Evolutionary conservation across 2,113 vertebrate genomes (phyloP), one percentile per base, ranked within the genome.

Genomic region (Oryzias javanicus): DNA sequence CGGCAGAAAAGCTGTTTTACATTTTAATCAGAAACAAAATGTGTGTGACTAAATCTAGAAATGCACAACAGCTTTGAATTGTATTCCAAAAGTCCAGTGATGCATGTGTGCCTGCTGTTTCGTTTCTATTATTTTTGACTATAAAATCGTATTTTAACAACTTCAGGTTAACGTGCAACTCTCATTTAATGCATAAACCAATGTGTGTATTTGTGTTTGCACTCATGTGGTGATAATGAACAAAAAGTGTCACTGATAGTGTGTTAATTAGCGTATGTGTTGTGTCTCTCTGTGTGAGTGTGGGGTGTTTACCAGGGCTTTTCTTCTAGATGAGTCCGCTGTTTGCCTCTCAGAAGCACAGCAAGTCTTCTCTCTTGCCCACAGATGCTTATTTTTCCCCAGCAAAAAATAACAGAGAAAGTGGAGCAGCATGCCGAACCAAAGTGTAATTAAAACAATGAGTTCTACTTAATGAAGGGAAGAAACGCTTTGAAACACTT

Each of bases 361-460:
- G 57, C 10, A 14, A 74, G 74, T 55, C 45, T 46, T 80, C 65
- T 76, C 74, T 50, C 62, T 61, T 60, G 65, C 70, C 46, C 55
- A 48, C 74, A 81, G 62, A 81, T 85, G 76, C 62, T 82, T 74
- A 64, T 83, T 82, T 87, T 79, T 74, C 65, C 76, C 77, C 73
- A 74, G 74, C 76, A 85, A 76, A 35, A 72, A 89, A 88, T 79
- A 86, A 86, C 70, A 85, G 56, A 49, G 74, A 88, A 89, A 86
- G 77, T 88, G 64, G 80, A 88, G 67, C 84, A 86, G 55, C 67
- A 67, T 70, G 71, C 58, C 64, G 49, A 82, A 83, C 58, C 72
- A 25, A 71, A 82, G 67, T 83, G 85, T 89, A 83, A 89, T 91
- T 89, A 90, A 87, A 88, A 88, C 85, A 88, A 88, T 85, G 72